Conservation (phyloP, 2,113 vertebrate species). For the Lutjanus erythropterus region DNA sequence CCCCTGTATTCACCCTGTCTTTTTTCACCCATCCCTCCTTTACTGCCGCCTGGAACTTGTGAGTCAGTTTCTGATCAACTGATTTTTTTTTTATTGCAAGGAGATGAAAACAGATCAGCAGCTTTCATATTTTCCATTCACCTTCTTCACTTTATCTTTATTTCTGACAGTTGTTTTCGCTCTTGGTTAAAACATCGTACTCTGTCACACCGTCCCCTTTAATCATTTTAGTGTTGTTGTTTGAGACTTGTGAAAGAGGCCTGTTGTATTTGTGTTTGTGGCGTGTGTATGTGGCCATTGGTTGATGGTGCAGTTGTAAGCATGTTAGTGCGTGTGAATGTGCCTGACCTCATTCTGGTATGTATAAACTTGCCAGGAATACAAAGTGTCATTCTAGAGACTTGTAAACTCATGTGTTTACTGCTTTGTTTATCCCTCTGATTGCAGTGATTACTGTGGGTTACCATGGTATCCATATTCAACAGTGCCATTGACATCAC, state of each 20-base stretch:
- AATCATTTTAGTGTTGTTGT: slow-evolving; percentile 8
- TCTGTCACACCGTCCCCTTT: background rate
- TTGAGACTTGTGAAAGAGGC: background rate
- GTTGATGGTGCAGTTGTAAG: slow-evolving; percentile 12
- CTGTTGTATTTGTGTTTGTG: slow-evolving; percentile 12
- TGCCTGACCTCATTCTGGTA: slow-evolving; percentile 51
- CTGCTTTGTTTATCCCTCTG: slow-evolving; percentile 53
- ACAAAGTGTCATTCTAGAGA: slow-evolving; percentile 26
- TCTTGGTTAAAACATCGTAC: background rate
- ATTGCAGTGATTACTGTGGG: slow-evolving; percentile 38
- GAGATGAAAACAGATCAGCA: background rate
- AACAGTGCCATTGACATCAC: background rate
- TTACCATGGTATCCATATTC: slow-evolving; percentile 10
- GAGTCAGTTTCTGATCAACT: slow-evolving; percentile 58
- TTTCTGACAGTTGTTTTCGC: background rate
- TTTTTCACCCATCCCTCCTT: slow-evolving; percentile 21
- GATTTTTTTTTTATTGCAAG: slow-evolving; percentile 31
- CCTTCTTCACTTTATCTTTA: background rate
- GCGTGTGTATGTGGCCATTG: background rate
- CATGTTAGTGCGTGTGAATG: slow-evolving; percentile 23
- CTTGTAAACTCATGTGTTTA: slow-evolving; percentile 58
- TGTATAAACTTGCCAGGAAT: slow-evolving; percentile 50
- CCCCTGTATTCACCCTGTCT: background rate
- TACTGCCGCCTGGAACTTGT: slow-evolving; percentile 57
- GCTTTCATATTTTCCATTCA: slow-evolving; percentile 9